These are phyloP conservation scores for Tenebrio molitor DNA, from an alignment of 1,140 invertebrate species.

Conservation along the genomic window DNA sequence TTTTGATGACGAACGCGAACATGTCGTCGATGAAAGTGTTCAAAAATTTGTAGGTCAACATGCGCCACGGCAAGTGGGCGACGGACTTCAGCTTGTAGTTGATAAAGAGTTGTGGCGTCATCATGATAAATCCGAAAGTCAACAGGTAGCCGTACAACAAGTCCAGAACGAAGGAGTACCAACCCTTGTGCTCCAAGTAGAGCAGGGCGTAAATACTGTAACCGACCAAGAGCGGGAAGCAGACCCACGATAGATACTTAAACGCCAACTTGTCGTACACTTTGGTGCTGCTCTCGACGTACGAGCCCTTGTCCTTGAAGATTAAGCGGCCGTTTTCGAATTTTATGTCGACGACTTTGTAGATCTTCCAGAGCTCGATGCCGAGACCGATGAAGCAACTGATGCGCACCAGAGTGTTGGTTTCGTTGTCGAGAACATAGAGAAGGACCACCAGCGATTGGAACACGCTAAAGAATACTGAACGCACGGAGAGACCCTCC, in stretches of 20 bases:
- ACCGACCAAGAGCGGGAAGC: conserved; percentile 92
- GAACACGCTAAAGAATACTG: conserved; percentile 99
- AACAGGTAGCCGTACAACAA: conserved; percentile 99
- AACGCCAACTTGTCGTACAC: conserved; percentile 97
- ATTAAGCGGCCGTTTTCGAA: conserved; percentile 82
- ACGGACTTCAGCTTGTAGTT: conserved; percentile 99
- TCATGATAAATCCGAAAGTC: conserved; percentile 99
- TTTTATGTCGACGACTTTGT: conserved; percentile 93
- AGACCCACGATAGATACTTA: conserved; percentile 94
- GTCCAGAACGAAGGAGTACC: conserved; percentile 86
- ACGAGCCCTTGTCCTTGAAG: conserved; percentile 96
- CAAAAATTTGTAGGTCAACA: conserved; percentile 99
- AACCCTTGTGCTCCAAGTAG: conserved; percentile 98
- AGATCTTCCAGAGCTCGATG: conserved; percentile 99
- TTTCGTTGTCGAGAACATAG: conserved; percentile 98
- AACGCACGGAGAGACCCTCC: conserved; percentile 97
- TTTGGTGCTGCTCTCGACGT: conserved; percentile 95
- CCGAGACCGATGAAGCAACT: conserved; percentile 93
- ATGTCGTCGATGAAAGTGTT: conserved; percentile 99
- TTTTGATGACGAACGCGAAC: conserved; percentile 99
- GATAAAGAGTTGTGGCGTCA: conserved; percentile 99
- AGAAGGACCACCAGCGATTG: conserved; percentile 95
- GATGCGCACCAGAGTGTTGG: conserved; percentile 95
- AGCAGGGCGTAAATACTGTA: conserved; percentile 98
- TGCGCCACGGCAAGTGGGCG: conserved; percentile 98